Conservation (phyloP, 2,888 invertebrate species). For the Xylota sylvarum region DNA sequence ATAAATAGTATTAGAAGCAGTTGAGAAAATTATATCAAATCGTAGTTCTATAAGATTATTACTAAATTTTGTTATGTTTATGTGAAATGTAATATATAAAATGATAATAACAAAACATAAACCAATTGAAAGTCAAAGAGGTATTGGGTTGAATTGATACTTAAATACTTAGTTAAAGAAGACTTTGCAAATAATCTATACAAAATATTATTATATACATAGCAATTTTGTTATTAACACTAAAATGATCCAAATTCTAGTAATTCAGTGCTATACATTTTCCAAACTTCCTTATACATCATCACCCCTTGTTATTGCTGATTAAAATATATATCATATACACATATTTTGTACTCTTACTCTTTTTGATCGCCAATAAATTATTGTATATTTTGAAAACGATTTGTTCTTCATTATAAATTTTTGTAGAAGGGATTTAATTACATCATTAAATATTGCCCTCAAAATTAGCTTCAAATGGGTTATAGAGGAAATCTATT, state of each 20-base stretch:
- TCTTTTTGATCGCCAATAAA: conserved; percentile 32
- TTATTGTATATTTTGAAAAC: conserved; percentile 25
- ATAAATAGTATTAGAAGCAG: too few relatives aligned
- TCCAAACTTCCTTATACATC: conserved; percentile 23
- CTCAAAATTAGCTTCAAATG: too few relatives aligned
- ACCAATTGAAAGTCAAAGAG: too few relatives aligned
- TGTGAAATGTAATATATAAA: too few relatives aligned
- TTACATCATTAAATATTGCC: too few relatives aligned
- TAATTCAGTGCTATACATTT: conserved; percentile 13
- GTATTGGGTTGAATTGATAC: too few relatives aligned
- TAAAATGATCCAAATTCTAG: conserved; percentile 1
- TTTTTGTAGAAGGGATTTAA: too few relatives aligned
- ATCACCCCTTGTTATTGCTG: conserved; percentile 32
- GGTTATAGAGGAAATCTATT: too few relatives aligned
- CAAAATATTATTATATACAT: background rate
- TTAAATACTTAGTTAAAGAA: background rate
- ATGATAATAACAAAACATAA: too few relatives aligned
- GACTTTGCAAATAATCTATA: background rate
- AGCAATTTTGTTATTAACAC: conserved; percentile 2
- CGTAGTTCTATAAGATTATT: too few relatives aligned
- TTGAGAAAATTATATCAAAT: too few relatives aligned
- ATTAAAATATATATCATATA: conserved; percentile 31
- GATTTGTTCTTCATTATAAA: background rate
- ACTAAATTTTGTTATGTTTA: too few relatives aligned
- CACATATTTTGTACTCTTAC: conserved; percentile 32